Percentiles rank a stretch among this genome's conserved stretches.
Evolutionary conservation across 2,888 invertebrate genomes (phyloP).

Genomic region (Eupelmus urozonus): DNA sequence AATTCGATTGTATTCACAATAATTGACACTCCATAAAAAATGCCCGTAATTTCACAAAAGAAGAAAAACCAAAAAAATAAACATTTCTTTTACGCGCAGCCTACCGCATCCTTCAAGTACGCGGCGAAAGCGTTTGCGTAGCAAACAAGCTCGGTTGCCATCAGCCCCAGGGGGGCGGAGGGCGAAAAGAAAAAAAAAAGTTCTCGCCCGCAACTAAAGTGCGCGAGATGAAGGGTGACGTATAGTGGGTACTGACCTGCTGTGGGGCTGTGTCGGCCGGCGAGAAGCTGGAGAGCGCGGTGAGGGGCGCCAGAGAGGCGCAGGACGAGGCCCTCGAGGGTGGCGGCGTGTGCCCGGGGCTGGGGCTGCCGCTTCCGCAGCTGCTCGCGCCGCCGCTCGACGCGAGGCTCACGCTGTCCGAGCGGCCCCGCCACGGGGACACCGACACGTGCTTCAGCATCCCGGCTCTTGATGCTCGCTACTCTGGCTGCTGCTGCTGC

Average conservation of each 20-base stretch:
- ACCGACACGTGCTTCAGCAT: constrained; percentile 96
- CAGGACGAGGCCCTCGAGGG: constrained; percentile 76
- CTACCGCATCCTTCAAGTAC: no score
- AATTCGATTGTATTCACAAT: no score
- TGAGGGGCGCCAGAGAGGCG: constrained; percentile 73
- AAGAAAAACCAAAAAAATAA: no score
- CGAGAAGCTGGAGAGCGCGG: constrained; percentile 73
- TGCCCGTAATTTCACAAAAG: no score
- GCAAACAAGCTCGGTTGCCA: no score
- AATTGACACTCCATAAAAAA: no score
- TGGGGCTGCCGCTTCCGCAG: constrained; percentile 86
- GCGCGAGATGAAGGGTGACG: no score
- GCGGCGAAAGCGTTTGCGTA: no score
- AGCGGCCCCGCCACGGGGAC: constrained; percentile 90
- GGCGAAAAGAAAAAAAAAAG: not conserved
- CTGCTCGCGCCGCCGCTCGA: constrained; percentile 80
- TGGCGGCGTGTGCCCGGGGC: constrained; percentile 83
- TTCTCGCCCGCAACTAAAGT: no score
- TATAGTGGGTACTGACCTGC: constrained; percentile 70
- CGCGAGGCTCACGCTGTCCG: constrained; percentile 90
- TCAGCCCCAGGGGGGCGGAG: no score
- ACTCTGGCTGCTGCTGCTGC: constrained; percentile 28
- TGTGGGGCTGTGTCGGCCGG: constrained; percentile 72
- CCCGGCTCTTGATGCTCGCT: constrained; percentile 63
- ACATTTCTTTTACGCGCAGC: no score